Evolutionary conservation across 2,797 vertebrate species (phyloP), one percentile per base, ranked within the genome.

Genomic region (Aeoliscus strigatus): DNA sequence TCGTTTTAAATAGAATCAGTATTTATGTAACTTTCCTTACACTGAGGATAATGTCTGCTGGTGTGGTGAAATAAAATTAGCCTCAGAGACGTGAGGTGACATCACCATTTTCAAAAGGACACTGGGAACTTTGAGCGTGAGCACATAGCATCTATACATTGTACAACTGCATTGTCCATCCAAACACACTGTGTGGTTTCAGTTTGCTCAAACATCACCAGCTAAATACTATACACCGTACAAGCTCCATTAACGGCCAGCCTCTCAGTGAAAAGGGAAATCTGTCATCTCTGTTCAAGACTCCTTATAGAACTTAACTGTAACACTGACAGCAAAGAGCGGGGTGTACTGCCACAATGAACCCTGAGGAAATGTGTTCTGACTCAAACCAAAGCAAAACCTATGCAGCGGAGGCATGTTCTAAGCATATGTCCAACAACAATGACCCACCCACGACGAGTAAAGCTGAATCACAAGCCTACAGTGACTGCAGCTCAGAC

Each of bases 341-440:
- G 56, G 43, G 53, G 43, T 75, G 66, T 65, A 39, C 35, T 16
- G 28, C 70, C 45, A 62, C 43, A 55, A 70, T 76, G 79, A 73
- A 60, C 80, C 84, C 83, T 86, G 84, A 86, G 84, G 73, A 83
- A 70, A 80, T 78, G 69, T 50, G 52, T 49, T 68, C 7, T 6
- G 53, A 73, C 29, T 60, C 27, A 65, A 71, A 70, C 48, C 42
- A 74, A 67, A 77, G 54, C 52, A 26, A 67, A 71, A 70, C 32
- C 26, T 67, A 63, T 27, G 46, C 34, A 67, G 72, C 53, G 33
- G 71, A 73, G 68, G 70, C 68, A 28, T 62, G 68, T 43, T 50
- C 31, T 50, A 52, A 51, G 43, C 68, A 68, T 56, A 73, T 79
- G 70, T 64, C 45, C 63, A 73, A 80, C 61, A 66, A 66, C 45